A percentile compares a stretch with the other conserved stretches of the same genome.
These are phyloP conservation scores for Urocolius indicus DNA, from an alignment of 2,113 vertebrate species.

Conservation along the genomic window DNA sequence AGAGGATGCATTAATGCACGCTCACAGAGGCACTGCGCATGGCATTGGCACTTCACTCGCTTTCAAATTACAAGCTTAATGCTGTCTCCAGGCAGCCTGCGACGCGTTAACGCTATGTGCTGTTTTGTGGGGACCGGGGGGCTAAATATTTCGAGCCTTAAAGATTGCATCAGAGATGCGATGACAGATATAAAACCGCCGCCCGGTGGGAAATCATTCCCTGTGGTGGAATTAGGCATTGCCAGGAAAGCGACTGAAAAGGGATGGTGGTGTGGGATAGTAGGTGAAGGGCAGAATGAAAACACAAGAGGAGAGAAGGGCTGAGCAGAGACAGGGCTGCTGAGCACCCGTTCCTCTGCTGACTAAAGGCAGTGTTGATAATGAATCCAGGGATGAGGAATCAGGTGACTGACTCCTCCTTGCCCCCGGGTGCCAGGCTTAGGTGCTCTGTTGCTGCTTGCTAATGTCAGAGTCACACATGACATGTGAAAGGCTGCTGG, in stretches of 20 bases:
- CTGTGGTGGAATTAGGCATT: constrained; percentile 84
- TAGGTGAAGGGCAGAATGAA: not conserved
- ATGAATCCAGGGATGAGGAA: not conserved
- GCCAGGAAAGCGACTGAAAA: constrained; percentile 77
- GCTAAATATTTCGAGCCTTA: constrained; percentile 85
- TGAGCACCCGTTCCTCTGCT: not conserved
- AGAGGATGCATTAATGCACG: constrained; percentile 88
- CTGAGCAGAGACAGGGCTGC: not conserved
- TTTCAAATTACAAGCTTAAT: constrained; percentile 91
- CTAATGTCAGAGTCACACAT: fast-evolving
- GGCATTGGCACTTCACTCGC: constrained; percentile 89
- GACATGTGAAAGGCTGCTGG: fast-evolving
- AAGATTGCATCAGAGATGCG: constrained; percentile 91
- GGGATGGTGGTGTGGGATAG: not conserved
- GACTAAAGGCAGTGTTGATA: not conserved
- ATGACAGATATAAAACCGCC: constrained; percentile 90
- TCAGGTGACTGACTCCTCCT: not conserved
- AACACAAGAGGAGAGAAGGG: not conserved
- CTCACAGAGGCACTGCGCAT: constrained; percentile 88
- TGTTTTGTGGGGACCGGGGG: constrained; percentile 82
- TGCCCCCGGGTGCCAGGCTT: not conserved
- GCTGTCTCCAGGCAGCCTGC: constrained; percentile 86
- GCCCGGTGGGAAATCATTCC: constrained; percentile 88
- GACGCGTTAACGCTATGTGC: constrained; percentile 87
- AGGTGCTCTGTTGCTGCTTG: not conserved